Conservation (phyloP, 2,797 vertebrate genomes). For the Dromococcyx pavoninus region DNA sequence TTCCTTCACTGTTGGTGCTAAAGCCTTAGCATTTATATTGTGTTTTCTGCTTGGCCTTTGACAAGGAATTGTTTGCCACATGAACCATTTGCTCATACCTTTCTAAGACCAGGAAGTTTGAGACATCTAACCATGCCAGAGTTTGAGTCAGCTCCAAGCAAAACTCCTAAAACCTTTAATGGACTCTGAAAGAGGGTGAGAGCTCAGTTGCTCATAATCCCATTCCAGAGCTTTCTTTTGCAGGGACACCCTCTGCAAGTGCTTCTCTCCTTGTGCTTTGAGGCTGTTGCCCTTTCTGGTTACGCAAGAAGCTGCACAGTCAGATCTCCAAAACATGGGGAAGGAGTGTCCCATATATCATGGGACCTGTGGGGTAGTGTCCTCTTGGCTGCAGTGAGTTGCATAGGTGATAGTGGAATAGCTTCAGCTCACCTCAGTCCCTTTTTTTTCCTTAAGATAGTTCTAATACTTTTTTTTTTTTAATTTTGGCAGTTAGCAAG, state of each 20-base stretch:
- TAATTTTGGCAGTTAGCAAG: background rate
- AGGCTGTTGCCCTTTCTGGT: background rate
- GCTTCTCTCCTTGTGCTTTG: background rate
- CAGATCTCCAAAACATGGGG: background rate
- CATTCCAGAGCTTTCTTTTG: background rate
- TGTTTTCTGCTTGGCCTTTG: background rate
- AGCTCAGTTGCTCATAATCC: background rate
- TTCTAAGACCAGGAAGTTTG: background rate
- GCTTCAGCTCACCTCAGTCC: background rate
- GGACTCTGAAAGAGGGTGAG: background rate
- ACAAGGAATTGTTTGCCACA: background rate
- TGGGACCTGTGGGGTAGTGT: background rate
- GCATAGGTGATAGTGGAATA: background rate
- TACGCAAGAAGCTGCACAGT: background rate
- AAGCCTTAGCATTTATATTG: background rate
- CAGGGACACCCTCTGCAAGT: background rate
- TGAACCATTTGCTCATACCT: background rate
- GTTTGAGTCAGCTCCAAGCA: background rate
- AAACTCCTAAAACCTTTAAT: background rate
- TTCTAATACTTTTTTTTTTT: background rate
- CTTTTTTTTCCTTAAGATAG: background rate
- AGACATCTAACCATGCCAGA: background rate
- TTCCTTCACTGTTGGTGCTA: accelerated
- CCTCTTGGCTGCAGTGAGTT: background rate
- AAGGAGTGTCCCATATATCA: background rate